Conservation (phyloP, 2,888 invertebrate species). For the Oscheius sp. region DNA sequence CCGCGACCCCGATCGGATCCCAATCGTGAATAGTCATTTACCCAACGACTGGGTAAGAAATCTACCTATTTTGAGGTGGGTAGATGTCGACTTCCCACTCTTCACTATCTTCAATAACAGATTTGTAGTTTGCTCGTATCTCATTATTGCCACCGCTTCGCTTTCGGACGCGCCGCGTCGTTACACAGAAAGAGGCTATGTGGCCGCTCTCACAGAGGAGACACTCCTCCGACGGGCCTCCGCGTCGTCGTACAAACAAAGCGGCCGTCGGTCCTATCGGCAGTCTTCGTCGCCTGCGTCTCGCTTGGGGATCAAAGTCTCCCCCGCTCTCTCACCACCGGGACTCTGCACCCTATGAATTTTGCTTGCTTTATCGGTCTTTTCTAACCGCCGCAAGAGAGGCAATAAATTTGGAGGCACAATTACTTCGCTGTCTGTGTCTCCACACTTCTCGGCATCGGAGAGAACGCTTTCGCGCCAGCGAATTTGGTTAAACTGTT, state of each 20-base stretch:
- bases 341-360: neutral
- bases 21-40: neutral
- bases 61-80: neutral
- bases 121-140: constrained; percentile 38
- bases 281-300: constrained; percentile 21
- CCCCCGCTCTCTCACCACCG: constrained; percentile 13
- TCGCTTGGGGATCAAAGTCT: neutral
- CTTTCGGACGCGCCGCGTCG: constrained; percentile 27
- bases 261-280: constrained; percentile 25
- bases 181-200: constrained; percentile 21
- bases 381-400: constrained; percentile 19
- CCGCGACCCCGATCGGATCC: constrained; percentile 28
- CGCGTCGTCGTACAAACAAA: constrained; percentile 31
- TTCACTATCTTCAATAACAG: constrained; percentile 37
- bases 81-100: constrained; percentile 6
- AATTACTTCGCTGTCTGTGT: constrained; percentile 18
- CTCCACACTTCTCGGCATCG: neutral
- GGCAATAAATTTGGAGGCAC: constrained; percentile 34
- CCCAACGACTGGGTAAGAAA: neutral
- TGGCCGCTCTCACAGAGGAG: constrained; percentile 24
- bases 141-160: constrained; percentile 32
- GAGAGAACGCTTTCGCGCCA: constrained; percentile 1
- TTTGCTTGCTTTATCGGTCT: neutral
- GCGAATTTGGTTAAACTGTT: constrained; percentile 25
- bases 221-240: constrained; percentile 19